Conservation (phyloP, 2,113 vertebrate genomes). For the Orthonyx spaldingii region DNA sequence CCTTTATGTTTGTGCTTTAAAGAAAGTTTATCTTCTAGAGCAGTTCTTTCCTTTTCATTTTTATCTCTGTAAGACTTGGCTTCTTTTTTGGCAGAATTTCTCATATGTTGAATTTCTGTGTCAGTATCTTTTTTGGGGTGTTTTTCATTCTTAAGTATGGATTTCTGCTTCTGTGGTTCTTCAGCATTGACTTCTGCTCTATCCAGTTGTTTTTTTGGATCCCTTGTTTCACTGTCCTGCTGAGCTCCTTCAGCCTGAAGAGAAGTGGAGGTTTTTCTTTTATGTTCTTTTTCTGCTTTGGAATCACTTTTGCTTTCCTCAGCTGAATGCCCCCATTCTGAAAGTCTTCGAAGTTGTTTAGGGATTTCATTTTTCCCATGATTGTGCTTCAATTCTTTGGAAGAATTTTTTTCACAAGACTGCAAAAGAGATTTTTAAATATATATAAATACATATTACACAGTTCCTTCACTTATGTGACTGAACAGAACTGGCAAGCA, state of each 20-base stretch:
- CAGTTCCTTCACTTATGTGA: neutral
- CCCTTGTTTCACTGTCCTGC: slow-evolving; percentile 67
- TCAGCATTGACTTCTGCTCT: slow-evolving; percentile 80
- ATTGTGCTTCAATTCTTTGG: slow-evolving; percentile 75
- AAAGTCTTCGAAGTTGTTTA: slow-evolving; percentile 76
- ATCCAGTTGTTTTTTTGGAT: slow-evolving; percentile 78
- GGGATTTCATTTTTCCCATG: slow-evolving; percentile 66
- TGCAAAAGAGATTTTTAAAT: slow-evolving; percentile 29
- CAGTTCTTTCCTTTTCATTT: slow-evolving; percentile 80
- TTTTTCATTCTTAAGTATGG: slow-evolving; percentile 79
- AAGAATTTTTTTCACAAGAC: slow-evolving; percentile 69
- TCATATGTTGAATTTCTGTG: slow-evolving; percentile 55
- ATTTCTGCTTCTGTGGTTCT: slow-evolving; percentile 81
- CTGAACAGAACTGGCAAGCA: neutral
- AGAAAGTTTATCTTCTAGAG: slow-evolving; percentile 77
- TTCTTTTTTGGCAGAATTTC: slow-evolving; percentile 70
- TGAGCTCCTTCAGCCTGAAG: slow-evolving; percentile 70
- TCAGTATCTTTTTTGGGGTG: slow-evolving; percentile 79
- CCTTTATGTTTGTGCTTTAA: slow-evolving; percentile 79
- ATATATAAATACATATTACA: neutral
- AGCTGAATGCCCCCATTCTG: slow-evolving; percentile 70
- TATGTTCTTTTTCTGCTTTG: slow-evolving; percentile 74
- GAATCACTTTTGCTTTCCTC: slow-evolving; percentile 79
- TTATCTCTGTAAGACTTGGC: slow-evolving; percentile 77
- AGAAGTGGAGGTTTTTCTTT: slow-evolving; percentile 70